These are phyloP conservation scores for Oscarella lobularis DNA, from an alignment of 37 sponge, comb jelly and placozoan species.

Conservation along the genomic window DNA sequence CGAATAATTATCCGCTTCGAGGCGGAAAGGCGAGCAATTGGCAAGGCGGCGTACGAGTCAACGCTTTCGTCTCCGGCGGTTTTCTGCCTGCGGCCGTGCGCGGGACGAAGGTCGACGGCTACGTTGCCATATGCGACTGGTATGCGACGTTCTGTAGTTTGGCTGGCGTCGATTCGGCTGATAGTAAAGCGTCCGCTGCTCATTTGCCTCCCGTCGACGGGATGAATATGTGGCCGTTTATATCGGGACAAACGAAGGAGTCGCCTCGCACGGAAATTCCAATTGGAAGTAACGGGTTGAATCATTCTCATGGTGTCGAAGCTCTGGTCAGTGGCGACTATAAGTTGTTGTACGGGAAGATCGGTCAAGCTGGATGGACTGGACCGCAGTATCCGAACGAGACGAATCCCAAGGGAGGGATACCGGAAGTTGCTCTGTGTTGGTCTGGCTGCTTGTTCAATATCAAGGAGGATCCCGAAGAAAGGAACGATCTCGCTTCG, in stretches of 20 bases:
- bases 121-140: conserved; percentile 12
- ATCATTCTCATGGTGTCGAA: too few relatives aligned
- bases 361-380: conserved; percentile 19
- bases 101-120: conserved; percentile 17
- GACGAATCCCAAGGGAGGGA: conserved; percentile 17
- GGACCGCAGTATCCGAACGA: conserved; percentile 25
- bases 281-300: not conserved
- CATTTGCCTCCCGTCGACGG: conserved; percentile 14
- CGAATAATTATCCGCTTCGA: conserved; percentile 20
- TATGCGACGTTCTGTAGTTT: conserved; percentile 13
- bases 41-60: conserved; percentile 14
- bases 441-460: conserved; percentile 14
- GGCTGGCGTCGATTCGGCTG: conserved; percentile 22
- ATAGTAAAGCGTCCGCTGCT: conserved; percentile 4
- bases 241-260: conserved; percentile 2
- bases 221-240: conserved; percentile 15
- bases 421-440: conserved; percentile 2
- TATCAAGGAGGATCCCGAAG: conserved; percentile 22
- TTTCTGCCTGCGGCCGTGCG: conserved; percentile 13
- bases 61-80: conserved; percentile 13
- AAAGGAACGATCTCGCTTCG: conserved; percentile 6
- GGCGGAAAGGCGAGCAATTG: conserved; percentile 21
- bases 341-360: conserved; percentile 5
- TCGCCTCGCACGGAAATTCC: conserved; percentile 12
- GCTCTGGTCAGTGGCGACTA: conserved; percentile 23